phyloP scores from a whole-genome alignment of 2,113 vertebrate species.

The Triplophysa tibetana region DNA sequence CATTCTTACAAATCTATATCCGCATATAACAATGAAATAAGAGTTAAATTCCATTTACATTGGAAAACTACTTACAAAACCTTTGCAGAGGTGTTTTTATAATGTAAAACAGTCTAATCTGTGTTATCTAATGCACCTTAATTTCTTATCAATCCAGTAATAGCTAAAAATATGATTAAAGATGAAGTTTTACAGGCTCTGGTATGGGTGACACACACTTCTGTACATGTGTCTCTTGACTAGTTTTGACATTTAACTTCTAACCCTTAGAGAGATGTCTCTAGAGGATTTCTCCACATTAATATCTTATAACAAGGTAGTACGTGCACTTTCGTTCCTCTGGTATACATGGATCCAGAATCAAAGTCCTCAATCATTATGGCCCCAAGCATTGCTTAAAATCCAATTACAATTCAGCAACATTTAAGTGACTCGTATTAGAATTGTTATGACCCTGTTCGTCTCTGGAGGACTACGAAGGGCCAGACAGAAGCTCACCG shows the following conservation, averaged over 20 bases:
- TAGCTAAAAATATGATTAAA: not conserved
- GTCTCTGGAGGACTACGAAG: slow-evolving; percentile 34
- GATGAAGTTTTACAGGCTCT: not conserved
- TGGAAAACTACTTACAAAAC: too few species aligned
- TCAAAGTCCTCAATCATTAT: slow-evolving; percentile 30
- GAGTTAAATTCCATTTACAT: too few species aligned
- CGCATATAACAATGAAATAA: too few species aligned
- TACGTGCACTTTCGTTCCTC: not conserved
- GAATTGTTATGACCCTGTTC: slow-evolving; percentile 33
- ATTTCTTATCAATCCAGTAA: not conserved
- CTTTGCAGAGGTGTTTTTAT: too few species aligned
- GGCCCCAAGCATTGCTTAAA: slow-evolving; percentile 33
- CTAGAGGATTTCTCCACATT: slow-evolving; percentile 15
- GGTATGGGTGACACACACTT: not conserved
- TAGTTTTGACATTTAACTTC: slow-evolving; percentile 45
- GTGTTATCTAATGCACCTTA: not conserved
- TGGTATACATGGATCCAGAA: slow-evolving; percentile 1
- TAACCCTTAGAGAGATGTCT: slow-evolving; percentile 12
- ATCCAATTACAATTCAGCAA: slow-evolving; percentile 48
- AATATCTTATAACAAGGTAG: slow-evolving; percentile 28
- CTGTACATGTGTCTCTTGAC: slow-evolving; percentile 2
- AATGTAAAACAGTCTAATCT: too few species aligned
- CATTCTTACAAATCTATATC: too few species aligned
- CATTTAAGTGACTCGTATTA: slow-evolving; percentile 27
- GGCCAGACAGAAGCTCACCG: slow-evolving; percentile 2